These are phyloP conservation scores for Gonocerus acuteangulatus DNA, from an alignment of 2,888 invertebrate species.

Conservation along the genomic window DNA sequence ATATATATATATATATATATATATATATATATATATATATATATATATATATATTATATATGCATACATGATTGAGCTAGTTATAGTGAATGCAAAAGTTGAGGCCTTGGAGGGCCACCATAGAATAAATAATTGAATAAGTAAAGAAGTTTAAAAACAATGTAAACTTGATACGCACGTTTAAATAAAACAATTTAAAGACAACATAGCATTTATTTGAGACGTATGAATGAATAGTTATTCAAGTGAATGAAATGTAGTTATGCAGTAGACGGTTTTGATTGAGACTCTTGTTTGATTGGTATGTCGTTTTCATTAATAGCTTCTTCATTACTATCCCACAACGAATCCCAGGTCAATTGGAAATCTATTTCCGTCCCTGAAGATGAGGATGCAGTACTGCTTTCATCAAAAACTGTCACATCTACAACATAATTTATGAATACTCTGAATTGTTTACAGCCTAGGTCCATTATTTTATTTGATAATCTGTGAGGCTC, in stretches of 20 bases:
- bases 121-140: neutral
- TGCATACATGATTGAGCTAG: too few species aligned
- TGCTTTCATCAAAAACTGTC: constrained; percentile 25
- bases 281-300: constrained; percentile 31
- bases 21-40: too few species aligned
- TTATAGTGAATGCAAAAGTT: too few species aligned
- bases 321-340: constrained; percentile 33
- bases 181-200: constrained; percentile 7
- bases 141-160: too few species aligned
- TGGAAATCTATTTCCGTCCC: constrained; percentile 30
- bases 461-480: neutral
- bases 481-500: too few species aligned
- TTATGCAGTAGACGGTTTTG: constrained; percentile 19
- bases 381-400: neutral
- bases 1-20: too few species aligned
- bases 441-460: neutral
- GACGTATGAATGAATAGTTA: neutral
- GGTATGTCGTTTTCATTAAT: constrained; percentile 32
- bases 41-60: too few species aligned
- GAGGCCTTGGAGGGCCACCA: too few species aligned
- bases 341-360: constrained; percentile 28
- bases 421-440: constrained; percentile 3
- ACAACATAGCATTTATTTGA: constrained; percentile 17
- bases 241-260: neutral
- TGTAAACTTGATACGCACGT: neutral